These are phyloP conservation scores for Himalopsyche tibetana DNA, from an alignment of 2,888 invertebrate species.

Conservation along the genomic window DNA sequence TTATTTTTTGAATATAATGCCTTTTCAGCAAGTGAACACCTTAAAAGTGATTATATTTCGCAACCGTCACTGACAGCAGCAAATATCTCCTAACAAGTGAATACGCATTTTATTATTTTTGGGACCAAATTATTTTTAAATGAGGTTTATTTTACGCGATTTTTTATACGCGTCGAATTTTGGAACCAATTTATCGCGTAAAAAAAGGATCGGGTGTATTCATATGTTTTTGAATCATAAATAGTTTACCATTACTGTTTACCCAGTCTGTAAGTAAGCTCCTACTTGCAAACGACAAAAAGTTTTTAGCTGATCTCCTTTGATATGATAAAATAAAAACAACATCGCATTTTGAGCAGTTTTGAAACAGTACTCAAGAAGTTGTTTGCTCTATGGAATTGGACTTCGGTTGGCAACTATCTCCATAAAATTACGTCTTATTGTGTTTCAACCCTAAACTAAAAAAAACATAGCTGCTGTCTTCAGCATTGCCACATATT, in stretches of 20 bases:
- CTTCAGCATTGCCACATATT: background rate
- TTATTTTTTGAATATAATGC: too few relatives aligned
- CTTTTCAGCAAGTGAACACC: too few relatives aligned
- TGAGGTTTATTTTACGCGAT: too few relatives aligned
- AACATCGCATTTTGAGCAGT: constrained; percentile 16
- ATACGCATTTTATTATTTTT: too few relatives aligned
- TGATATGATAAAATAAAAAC: constrained; percentile 34
- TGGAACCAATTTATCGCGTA: too few relatives aligned
- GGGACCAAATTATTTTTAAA: too few relatives aligned
- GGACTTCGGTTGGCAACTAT: constrained; percentile 9
- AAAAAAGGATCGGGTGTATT: too few relatives aligned
- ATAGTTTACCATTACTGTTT: background rate
- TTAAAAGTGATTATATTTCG: too few relatives aligned
- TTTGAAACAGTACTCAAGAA: background rate
- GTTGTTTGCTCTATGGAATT: constrained; percentile 26
- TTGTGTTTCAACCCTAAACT: background rate
- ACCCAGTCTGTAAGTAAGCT: background rate
- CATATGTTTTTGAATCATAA: too few relatives aligned
- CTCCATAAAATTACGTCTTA: background rate
- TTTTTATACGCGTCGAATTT: too few relatives aligned
- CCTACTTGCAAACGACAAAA: constrained; percentile 11
- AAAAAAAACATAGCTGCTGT: background rate
- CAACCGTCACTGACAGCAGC: too few relatives aligned
- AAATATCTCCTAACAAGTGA: too few relatives aligned
- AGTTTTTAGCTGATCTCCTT: constrained; percentile 7